phyloP scores from a whole-genome alignment of 2,113 vertebrate genomes.

The Epinephelus cyanopodus region DNA sequence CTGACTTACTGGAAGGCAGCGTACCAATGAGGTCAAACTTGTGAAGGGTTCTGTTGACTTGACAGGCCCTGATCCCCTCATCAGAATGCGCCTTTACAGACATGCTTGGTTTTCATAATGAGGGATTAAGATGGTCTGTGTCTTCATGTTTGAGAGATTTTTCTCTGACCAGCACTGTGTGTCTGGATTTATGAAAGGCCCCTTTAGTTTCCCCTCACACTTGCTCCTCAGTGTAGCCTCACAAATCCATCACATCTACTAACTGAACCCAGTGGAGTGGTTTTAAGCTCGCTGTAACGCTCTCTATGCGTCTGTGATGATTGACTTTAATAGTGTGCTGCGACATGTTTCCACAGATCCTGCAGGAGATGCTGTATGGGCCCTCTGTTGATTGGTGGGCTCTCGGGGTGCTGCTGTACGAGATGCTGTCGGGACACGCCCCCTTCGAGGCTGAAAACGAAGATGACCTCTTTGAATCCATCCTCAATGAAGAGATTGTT shows the following conservation, averaged over 20 bases:
- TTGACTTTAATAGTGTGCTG: conserved; percentile 10
- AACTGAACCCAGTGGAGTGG: not conserved
- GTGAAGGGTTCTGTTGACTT: conserved; percentile 30
- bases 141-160: conserved; percentile 19
- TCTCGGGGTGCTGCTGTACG: conserved; percentile 95
- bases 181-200: conserved; percentile 57
- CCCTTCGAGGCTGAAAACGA: conserved; percentile 98
- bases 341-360: conserved; percentile 86
- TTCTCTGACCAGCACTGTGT: conserved; percentile 10
- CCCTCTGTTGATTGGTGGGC: conserved; percentile 99
- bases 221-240: conserved; percentile 22
- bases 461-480: conserved; percentile 97
- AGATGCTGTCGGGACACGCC: conserved; percentile 97
- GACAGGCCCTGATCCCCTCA: conserved; percentile 11
- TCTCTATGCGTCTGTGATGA: not conserved
- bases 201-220: conserved; percentile 46
- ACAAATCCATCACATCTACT: conserved; percentile 18
- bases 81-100: conserved; percentile 27
- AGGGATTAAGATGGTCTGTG: conserved; percentile 23
- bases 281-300: conserved; percentile 1
- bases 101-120: conserved; percentile 43
- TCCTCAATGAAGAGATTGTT: conserved; percentile 93
- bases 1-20: conserved; percentile 54
- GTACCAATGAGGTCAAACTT: conserved; percentile 32
- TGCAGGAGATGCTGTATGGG: conserved; percentile 97